Evolutionary conservation across 1,140 invertebrate species (phyloP), one percentile per base, ranked within the genome.

Genomic region (Lordiphosa clarofinis): DNA sequence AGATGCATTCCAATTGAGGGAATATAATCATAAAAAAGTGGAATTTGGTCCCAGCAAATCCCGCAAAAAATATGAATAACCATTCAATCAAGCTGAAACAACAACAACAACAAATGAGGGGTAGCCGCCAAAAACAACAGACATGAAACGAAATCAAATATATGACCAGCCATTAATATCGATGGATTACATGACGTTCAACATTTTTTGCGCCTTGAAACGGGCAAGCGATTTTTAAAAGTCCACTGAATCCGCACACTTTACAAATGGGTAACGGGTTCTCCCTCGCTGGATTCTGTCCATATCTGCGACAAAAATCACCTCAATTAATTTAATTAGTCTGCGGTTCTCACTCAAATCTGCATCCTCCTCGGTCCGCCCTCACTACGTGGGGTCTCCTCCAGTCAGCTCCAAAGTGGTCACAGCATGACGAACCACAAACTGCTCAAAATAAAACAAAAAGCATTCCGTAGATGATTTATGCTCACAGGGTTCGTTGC

Each of bases 301-400:
- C 8, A 36, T 73, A 59, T 73, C 65, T 67, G 74, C 56, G 78
- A 84, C 78, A 82, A 73, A 81, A 84, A 82, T 82, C 78, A 84
- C 72, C 78, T 82, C 73, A 82, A 82, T 82, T 84, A 84, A 82
- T 82, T 82, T 82, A 84, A 82, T 82, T 82, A 84, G 78, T 84
- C 78, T 82, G 78, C 78, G 78, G 78, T 76, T 76, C 43, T 56
- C 72, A 55, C 56, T 48, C 52, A 40, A 55, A 69, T 72, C 75
- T 56, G 39, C 40, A 53, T 21, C n/a, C 10, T 19, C n/a, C n/a
- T 12, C 19, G 9, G n/a, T 19, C 31, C 46, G 4, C 12, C 15
- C 31, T 37, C 15, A 12, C 47, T 50, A 28, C 8, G 19, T 44
- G 9, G 28, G 15, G 19, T 11, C 35, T 46, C 11, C 9, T 10